These are phyloP conservation scores for Phymastichus coffea DNA, from an alignment of 1,140 invertebrate genomes.

Conservation along the genomic window DNA sequence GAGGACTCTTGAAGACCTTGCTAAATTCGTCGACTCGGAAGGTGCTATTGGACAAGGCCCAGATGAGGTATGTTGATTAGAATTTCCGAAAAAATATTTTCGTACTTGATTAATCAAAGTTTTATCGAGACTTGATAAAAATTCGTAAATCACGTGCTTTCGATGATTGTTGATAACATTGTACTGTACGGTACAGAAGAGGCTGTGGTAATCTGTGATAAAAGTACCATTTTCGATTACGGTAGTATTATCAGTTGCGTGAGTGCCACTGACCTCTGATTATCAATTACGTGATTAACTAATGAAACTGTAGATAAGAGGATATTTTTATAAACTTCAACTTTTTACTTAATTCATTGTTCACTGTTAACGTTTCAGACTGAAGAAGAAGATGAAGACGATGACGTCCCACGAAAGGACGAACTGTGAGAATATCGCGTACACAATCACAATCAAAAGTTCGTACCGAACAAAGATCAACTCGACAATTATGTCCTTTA, in stretches of 20 bases:
- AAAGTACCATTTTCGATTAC: no score
- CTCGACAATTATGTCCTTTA: slow-evolving; percentile 6
- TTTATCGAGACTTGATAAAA: background rate
- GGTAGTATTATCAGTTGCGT: background rate
- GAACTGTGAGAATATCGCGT: slow-evolving; percentile 61
- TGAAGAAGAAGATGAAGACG: slow-evolving; percentile 66
- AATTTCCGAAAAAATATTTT: no score
- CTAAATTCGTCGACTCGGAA: slow-evolving; percentile 87
- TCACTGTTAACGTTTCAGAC: slow-evolving; percentile 47
- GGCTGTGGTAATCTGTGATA: no score
- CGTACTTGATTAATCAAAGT: background rate
- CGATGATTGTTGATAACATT: background rate
- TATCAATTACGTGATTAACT: no score
- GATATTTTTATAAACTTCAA: background rate
- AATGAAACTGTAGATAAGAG: no score
- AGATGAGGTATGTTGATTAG: slow-evolving; percentile 59
- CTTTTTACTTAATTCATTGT: background rate
- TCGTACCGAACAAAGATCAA: slow-evolving; percentile 27
- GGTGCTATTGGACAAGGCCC: slow-evolving; percentile 68
- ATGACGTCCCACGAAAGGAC: slow-evolving; percentile 66
- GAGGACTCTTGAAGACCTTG: slow-evolving; percentile 89
- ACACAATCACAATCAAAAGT: slow-evolving; percentile 18
- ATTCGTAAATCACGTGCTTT: background rate
- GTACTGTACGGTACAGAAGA: no score
- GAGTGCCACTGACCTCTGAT: background rate